A percentile compares a stretch with the other conserved stretches of the same genome.
Conservation (phyloP, 2,888 invertebrate species). For the Lycocerus yunnanus region DNA sequence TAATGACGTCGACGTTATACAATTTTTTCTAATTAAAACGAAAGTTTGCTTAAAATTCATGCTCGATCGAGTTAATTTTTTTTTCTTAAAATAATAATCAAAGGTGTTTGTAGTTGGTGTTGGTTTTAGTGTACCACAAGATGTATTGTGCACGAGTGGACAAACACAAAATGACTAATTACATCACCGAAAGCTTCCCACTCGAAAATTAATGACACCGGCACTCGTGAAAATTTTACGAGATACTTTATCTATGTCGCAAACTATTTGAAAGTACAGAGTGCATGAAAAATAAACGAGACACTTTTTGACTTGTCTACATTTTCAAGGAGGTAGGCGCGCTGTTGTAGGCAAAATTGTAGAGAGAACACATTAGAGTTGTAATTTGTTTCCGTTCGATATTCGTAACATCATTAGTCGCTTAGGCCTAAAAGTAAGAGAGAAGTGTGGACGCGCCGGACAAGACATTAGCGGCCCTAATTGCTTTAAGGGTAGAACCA, state of each 20-base stretch:
- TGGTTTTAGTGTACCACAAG: background rate
- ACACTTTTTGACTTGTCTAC: conserved; percentile 42
- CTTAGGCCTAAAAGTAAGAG: conserved; percentile 49
- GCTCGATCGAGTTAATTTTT: background rate
- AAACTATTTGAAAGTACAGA: conserved; percentile 37
- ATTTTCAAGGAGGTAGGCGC: conserved; percentile 37
- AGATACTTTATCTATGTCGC: conserved; percentile 26
- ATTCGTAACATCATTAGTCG: conserved; percentile 54
- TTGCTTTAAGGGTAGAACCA: conserved; percentile 47
- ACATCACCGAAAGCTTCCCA: conserved; percentile 9
- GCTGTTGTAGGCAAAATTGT: conserved; percentile 38
- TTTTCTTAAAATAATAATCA: background rate
- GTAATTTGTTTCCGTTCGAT: conserved; percentile 52
- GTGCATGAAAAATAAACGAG: conserved; percentile 44
- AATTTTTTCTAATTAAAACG: conserved; percentile 25
- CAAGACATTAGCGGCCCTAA: conserved; percentile 56
- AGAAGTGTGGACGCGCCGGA: conserved; percentile 51
- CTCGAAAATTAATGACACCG: conserved; percentile 27
- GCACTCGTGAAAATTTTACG: conserved; percentile 25
- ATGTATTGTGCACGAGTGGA: conserved; percentile 1
- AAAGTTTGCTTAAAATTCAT: background rate
- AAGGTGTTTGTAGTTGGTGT: background rate
- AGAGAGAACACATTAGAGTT: conserved; percentile 50
- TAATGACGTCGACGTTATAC: conserved; percentile 10
- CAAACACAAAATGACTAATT: conserved; percentile 29